phyloP scores from a whole-genome alignment of 1,140 invertebrate species.

The Apocrypta bakeri region DNA sequence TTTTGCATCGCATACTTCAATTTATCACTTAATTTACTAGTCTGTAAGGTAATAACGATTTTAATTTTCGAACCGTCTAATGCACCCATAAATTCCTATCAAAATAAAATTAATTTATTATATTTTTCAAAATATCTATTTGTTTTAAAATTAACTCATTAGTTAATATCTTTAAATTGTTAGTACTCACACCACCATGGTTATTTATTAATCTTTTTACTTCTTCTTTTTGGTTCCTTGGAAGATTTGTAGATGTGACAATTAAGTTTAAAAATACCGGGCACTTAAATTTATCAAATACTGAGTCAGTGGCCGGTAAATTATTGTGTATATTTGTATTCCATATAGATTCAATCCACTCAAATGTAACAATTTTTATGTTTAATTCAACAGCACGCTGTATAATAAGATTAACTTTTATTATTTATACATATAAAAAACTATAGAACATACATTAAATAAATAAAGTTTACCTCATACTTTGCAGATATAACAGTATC shows the following conservation, averaged over 20 bases:
- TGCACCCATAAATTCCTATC: conserved; percentile 64
- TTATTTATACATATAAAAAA: conserved; percentile 39
- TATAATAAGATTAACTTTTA: conserved; percentile 55
- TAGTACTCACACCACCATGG: conserved; percentile 83
- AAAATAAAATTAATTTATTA: conserved; percentile 16
- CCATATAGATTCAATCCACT: conserved; percentile 90
- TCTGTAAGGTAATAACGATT: conserved; percentile 66
- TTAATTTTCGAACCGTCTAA: conserved; percentile 68
- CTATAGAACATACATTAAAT: conserved; percentile 37
- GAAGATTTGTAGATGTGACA: conserved; percentile 86
- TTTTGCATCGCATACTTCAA: conserved; percentile 85
- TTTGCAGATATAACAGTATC: conserved; percentile 83
- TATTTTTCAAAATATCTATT: conserved; percentile 14
- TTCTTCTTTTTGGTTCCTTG: conserved; percentile 79
- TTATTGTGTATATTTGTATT: conserved; percentile 78
- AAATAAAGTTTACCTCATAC: conserved; percentile 77
- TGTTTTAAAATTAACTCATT: no score
- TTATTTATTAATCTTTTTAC: conserved; percentile 82
- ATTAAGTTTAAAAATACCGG: conserved; percentile 87
- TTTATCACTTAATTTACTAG: conserved; percentile 84
- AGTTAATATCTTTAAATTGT: no score
- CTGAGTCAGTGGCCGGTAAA: conserved; percentile 78
- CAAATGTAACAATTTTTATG: conserved; percentile 84
- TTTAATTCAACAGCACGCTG: conserved; percentile 83
- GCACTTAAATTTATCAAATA: conserved; percentile 81